Base-by-base conservation (phyloP, 2,888 invertebrate genomes). In the Callosobruchus maculatus region DNA sequence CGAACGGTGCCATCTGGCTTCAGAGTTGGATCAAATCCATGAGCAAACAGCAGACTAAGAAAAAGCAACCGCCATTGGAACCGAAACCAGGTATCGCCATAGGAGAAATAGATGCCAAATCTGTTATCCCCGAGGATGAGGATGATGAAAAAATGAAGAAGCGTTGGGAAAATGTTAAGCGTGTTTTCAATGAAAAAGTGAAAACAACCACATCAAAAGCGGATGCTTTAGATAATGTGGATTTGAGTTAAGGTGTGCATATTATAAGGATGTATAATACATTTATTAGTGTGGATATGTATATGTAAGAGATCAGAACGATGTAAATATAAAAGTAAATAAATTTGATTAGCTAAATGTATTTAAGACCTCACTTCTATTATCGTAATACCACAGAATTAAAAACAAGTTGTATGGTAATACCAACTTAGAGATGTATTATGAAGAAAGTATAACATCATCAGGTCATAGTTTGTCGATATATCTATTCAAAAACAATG, bases 1-100 rank as follows among this genome's bases (percentile, higher is more conserved):
- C 49, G 13, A 18, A 49, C 13, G 49, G 49, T 49, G 49, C 49
- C 3, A 13, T 49, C 49, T 93, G 91, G 87, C 86, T 93, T 13
- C 88, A 90, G 74, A 88, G 85, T 69, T 93, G 93, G 93, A 91
- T 91, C 0, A 87, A 90, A 75, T 89, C 89, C 77, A 89, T 91
- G 88, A 82, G 82, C 3, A 22, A 71, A 49, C 70, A 70, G 22
- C 70, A 26, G 18, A 20, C 67, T 31, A 71, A 77, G 21, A 73
- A 75, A 13, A 67, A 73, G 67, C 70, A 74, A 70, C 70, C 66
- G 31, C 26, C 66, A 21, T 9, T 31, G 20, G 74, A 76, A 9
- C 78, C 82, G 0, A 82, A 80, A 74, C 83, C 85, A 4, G 84
- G 83, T 3, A 75, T 86, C 22, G 86, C 81, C n/a, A 80, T 86